Conservation (phyloP, 2,113 vertebrate genomes). For the Pelecanus crispus region DNA sequence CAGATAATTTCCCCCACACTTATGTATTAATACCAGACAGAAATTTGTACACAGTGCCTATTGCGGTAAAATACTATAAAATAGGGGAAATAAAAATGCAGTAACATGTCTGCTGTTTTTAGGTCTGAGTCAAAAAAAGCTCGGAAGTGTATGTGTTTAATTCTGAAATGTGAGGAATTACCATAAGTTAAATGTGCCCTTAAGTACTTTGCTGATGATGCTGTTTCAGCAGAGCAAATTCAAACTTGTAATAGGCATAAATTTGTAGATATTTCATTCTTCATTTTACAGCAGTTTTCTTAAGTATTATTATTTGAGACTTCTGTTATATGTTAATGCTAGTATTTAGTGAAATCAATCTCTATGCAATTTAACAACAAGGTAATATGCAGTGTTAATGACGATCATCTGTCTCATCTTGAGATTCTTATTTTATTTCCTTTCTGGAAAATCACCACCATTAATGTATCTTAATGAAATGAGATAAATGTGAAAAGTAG, state of each 20-base stretch:
- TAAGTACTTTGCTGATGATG: neutral
- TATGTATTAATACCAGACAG: neutral
- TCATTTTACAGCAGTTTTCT: neutral
- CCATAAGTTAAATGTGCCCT: neutral
- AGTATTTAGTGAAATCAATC: neutral
- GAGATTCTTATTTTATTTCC: neutral
- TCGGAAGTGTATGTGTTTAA: neutral
- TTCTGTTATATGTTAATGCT: neutral
- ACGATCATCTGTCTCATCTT: neutral
- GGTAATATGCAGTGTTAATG: neutral
- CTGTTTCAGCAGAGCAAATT: neutral
- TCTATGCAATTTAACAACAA: neutral
- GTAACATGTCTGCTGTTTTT: neutral
- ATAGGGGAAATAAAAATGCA: neutral
- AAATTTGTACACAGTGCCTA: neutral
- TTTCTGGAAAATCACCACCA: neutral
- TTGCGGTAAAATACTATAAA: neutral
- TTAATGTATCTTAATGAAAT: neutral
- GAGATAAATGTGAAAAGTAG: neutral
- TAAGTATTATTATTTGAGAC: neutral
- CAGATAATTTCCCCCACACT: neutral
- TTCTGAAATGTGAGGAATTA: neutral
- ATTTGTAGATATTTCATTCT: neutral
- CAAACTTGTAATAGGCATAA: neutral
- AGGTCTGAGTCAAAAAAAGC: neutral